A percentile compares a stretch with the other conserved stretches of the same genome.
Evolutionary conservation across 1,140 invertebrate genomes (phyloP).

Genomic region (Leguminivora glycinivorella): DNA sequence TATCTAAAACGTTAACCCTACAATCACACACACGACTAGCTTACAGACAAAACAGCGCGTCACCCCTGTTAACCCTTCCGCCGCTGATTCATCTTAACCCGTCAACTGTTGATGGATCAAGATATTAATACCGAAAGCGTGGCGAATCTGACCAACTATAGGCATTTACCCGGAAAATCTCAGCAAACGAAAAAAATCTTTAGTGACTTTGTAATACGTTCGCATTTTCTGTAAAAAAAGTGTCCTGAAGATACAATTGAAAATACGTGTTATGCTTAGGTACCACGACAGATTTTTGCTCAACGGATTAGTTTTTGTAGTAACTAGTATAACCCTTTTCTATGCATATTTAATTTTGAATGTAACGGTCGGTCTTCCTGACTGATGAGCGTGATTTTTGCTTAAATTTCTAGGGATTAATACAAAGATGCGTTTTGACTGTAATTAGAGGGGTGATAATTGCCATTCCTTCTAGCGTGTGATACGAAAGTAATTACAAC

Average conservation of each 20-base stretch:
- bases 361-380: conserved; percentile 44
- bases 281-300: background rate
- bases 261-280: background rate
- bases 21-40: conserved; percentile 26
- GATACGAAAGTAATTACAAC: background rate
- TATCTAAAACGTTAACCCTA: conserved; percentile 18
- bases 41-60: conserved; percentile 43
- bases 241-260: background rate
- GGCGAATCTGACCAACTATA: conserved; percentile 50
- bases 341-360: conserved; percentile 55
- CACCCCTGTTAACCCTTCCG: conserved; percentile 43
- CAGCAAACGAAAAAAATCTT: background rate
- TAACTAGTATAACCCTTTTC: conserved; percentile 45
- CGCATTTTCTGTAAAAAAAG: background rate
- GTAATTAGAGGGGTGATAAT: conserved; percentile 24
- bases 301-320: background rate
- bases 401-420: conserved; percentile 31
- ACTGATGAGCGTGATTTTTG: conserved; percentile 51
- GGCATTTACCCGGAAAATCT: background rate
- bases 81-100: conserved; percentile 61
- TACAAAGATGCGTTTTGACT: conserved; percentile 11
- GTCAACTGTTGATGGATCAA: conserved; percentile 59
- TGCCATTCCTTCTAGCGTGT: background rate
- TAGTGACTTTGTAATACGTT: background rate
- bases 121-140: conserved; percentile 63